Evolutionary conservation across 2,888 invertebrate species (phyloP).

Genomic region (Xanthorhoe designata): DNA sequence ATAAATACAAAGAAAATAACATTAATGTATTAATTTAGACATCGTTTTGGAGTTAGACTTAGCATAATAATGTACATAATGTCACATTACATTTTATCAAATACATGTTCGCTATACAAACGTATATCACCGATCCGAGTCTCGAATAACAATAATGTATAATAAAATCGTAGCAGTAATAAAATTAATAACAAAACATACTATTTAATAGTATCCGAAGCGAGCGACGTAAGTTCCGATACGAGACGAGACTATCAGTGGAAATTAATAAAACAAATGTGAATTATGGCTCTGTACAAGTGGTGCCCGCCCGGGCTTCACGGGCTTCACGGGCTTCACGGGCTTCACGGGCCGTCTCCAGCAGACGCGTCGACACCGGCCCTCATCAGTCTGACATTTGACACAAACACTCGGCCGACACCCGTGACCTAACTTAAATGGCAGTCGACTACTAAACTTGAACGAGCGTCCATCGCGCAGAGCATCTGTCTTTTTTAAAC

Average conservation of each 20-base stretch:
- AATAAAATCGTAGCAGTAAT: conserved; percentile 57
- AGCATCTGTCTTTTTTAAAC: too few relatives aligned
- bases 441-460: conserved; percentile 57
- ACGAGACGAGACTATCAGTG: conserved; percentile 39
- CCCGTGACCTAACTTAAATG: conserved; percentile 54
- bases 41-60: conserved; percentile 50
- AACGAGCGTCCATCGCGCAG: conserved; percentile 19
- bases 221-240: conserved; percentile 53
- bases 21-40: conserved; percentile 49
- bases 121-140: conserved; percentile 50
- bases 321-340: too few relatives aligned
- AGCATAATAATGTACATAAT: conserved; percentile 55
- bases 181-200: conserved; percentile 62
- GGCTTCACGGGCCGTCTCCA: too few relatives aligned
- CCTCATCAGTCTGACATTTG: conserved; percentile 36
- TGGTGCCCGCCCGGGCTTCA: neutral
- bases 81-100: conserved; percentile 45
- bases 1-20: conserved; percentile 42
- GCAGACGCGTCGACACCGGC: too few relatives aligned
- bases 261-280: conserved; percentile 37
- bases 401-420: conserved; percentile 39
- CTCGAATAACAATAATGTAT: conserved; percentile 47
- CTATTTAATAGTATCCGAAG: conserved; percentile 54
- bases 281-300: conserved; percentile 44
- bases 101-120: conserved; percentile 48